Percentiles rank a stretch among this genome's conserved stretches.
phyloP scores from a whole-genome alignment of 2,113 vertebrate species.

The Ctenomys sociabilis region DNA sequence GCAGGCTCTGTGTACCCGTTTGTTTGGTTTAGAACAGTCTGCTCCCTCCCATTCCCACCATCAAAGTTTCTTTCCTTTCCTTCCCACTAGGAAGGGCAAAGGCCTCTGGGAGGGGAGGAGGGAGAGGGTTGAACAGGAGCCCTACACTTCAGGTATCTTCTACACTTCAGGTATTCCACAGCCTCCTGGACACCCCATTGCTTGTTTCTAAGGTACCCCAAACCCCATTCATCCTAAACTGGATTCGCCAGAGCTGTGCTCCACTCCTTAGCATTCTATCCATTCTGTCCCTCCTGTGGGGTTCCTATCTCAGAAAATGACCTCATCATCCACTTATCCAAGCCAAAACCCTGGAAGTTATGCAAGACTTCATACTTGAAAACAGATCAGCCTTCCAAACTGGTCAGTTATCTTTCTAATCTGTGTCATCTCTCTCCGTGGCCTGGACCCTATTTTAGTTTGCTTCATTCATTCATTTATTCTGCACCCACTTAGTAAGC shows the following conservation, averaged over 20 bases:
- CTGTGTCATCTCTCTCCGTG: not conserved
- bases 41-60: constrained; percentile 70
- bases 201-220: constrained; percentile 43
- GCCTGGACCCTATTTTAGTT: not conserved
- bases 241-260: constrained; percentile 1
- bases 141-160: constrained; percentile 48
- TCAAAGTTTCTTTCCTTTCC: constrained; percentile 81
- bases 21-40: constrained; percentile 80
- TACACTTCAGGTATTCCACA: not conserved
- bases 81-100: constrained; percentile 76
- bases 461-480: constrained; percentile 6
- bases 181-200: constrained; percentile 44
- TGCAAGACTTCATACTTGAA: constrained; percentile 44
- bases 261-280: constrained; percentile 11
- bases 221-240: constrained; percentile 28
- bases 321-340: constrained; percentile 57
- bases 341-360: constrained; percentile 56
- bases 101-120: constrained; percentile 14
- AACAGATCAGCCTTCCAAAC: constrained; percentile 28
- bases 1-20: constrained; percentile 62
- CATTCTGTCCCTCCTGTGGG: constrained; percentile 31
- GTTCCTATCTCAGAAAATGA: constrained; percentile 62
- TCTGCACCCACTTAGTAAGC: not conserved
- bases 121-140: not conserved
- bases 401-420: constrained; percentile 32